These are phyloP conservation scores for Mythimna lalbum DNA, from an alignment of 2,888 invertebrate genomes.

Conservation along the genomic window DNA sequence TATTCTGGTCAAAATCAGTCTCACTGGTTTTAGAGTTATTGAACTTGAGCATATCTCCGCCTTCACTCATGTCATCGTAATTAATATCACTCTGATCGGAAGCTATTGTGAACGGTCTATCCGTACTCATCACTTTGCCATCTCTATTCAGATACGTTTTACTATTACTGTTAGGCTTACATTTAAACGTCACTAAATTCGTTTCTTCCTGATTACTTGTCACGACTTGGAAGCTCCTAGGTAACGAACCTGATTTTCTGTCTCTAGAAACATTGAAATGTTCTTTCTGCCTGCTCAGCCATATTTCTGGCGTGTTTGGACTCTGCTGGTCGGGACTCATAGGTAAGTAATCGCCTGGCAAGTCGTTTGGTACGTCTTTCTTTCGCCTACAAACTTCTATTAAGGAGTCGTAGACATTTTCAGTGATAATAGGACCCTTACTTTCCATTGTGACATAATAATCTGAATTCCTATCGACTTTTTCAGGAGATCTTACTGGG, in stretches of 20 bases:
- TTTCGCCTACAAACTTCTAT: conserved; percentile 83
- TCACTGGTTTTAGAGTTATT: conserved; percentile 81
- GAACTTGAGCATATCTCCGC: conserved; percentile 85
- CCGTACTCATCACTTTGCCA: conserved; percentile 91
- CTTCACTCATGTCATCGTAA: conserved; percentile 91
- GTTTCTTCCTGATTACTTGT: conserved; percentile 89
- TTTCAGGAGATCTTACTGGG: conserved; percentile 82
- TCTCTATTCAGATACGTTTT: conserved; percentile 91
- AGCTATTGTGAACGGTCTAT: conserved; percentile 93
- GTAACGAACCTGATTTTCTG: conserved; percentile 94
- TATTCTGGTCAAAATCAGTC: conserved; percentile 80
- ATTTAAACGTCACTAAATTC: conserved; percentile 83
- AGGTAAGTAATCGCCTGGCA: conserved; percentile 82
- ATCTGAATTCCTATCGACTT: conserved; percentile 72
- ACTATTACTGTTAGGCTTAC: conserved; percentile 84
- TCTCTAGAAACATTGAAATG: conserved; percentile 92
- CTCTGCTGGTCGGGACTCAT: conserved; percentile 86
- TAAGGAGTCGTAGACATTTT: conserved; percentile 84
- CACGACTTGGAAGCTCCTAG: conserved; percentile 94
- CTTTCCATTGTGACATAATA: conserved; percentile 84
- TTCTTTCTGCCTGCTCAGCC: conserved; percentile 93
- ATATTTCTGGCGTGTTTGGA: conserved; percentile 93
- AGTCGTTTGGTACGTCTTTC: conserved; percentile 76
- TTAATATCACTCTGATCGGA: conserved; percentile 93
- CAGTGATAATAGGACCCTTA: conserved; percentile 70